phyloP scores from a whole-genome alignment of 2,113 vertebrate genomes.

The Labeo rohita region DNA sequence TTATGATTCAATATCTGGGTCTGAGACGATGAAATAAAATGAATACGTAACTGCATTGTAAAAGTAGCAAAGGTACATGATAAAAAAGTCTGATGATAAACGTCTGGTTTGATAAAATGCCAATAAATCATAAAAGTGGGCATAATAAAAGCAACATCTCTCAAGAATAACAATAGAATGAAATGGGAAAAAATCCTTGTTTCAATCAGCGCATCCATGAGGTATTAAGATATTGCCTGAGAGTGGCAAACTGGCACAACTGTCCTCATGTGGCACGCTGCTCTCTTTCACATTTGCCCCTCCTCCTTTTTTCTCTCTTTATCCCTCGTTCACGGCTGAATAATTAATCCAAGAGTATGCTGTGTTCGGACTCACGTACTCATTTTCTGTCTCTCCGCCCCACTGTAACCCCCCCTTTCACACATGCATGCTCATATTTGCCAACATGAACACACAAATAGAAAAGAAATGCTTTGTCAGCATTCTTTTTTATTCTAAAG shows the following conservation, averaged over 20 bases:
- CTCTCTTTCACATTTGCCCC: slow-evolving; percentile 11
- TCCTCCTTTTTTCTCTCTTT: slow-evolving; percentile 44
- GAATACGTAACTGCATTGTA: neutral
- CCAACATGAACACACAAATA: slow-evolving; percentile 14
- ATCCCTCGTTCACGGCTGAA: slow-evolving; percentile 50
- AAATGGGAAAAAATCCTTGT: neutral
- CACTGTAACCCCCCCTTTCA: neutral
- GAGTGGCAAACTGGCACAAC: slow-evolving; percentile 21
- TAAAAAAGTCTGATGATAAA: neutral
- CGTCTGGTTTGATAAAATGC: neutral
- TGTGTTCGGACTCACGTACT: slow-evolving; percentile 53
- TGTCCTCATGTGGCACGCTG: neutral
- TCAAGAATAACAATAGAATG: neutral
- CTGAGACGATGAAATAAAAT: neutral
- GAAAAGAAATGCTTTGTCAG: slow-evolving; percentile 1
- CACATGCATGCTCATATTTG: slow-evolving; percentile 13
- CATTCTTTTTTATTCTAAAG: neutral
- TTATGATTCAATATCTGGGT: neutral
- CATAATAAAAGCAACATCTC: neutral
- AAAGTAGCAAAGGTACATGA: neutral
- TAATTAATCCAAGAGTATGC: slow-evolving; percentile 40
- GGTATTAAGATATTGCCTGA: neutral
- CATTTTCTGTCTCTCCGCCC: slow-evolving; percentile 18
- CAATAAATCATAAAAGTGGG: neutral
- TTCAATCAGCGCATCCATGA: neutral